Base-by-base conservation (phyloP, 2,888 invertebrate species). In the Xiphydria camelus region DNA sequence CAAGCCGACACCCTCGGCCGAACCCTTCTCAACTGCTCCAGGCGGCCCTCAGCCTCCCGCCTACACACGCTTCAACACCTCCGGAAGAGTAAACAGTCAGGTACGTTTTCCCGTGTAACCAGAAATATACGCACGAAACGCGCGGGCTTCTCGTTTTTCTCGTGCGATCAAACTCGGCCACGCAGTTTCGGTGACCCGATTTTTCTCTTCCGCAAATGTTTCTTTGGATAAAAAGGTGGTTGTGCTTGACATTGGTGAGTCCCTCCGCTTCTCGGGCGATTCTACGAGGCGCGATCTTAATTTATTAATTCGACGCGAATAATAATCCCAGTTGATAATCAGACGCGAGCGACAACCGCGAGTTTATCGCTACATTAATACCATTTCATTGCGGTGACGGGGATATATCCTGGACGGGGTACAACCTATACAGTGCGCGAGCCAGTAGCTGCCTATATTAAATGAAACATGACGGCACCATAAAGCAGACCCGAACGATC, bases 31-130 rank as follows among this genome's bases (percentile, higher is more conserved):
- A 58, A 60, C 59, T 54, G 62, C 62, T 65, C 47, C 48, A 49
- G 62, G 64, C 66, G 51, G 39, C 55, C 53, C 57, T 59, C 58
- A 55, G 62, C 59, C 61, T 62, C 57, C 51, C 53, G 55, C 57
- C 49, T 58, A 57, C 58, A 47, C 58, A 61, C 62, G 60, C 64
- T 61, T 62, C 63, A 55, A 64, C 70, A 62, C 68, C 68, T 64
- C 57, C 55, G 49, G 31, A 45, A 53, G 54, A 55, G 59, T 40
- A 45, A 26, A 39, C 14, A 18, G 38, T 12, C 31, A 9, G 15
- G n/a, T 9, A 10, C n/a, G n/a, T n/a, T n/a, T n/a, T n/a, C n/a
- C n/a, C n/a, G n/a, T n/a, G n/a, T n/a, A n/a, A n/a, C n/a, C n/a
- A n/a, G n/a, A n/a, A n/a, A n/a, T n/a, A n/a, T n/a, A n/a, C n/a